Percentiles rank a stretch among this genome's conserved stretches.
phyloP scores from a whole-genome alignment of 2,888 invertebrate genomes.

The Gymnosoma rotundatum region DNA sequence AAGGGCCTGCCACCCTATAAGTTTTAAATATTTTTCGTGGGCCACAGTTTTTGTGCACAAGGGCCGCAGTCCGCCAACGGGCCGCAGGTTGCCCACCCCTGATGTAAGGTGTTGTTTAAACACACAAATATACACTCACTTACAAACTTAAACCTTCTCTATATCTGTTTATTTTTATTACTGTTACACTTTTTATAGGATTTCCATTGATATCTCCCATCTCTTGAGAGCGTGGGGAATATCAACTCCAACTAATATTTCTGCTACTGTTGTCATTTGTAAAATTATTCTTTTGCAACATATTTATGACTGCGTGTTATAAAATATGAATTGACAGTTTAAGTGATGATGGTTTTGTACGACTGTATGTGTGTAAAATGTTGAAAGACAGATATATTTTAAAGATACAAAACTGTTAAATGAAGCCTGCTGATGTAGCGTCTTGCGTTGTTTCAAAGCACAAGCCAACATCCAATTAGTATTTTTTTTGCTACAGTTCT shows the following conservation, averaged over 20 bases:
- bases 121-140: conserved; percentile 1
- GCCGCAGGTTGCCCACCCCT: no score
- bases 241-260: conserved; percentile 16
- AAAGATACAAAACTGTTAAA: conserved; percentile 51
- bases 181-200: conserved; percentile 54
- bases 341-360: conserved; percentile 72
- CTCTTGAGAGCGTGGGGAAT: not conserved
- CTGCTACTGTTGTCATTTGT: conserved; percentile 9
- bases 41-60: no score
- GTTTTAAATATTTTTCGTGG: no score
- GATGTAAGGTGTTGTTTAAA: conserved; percentile 57
- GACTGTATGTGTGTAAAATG: not conserved
- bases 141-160: not conserved
- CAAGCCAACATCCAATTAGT: conserved; percentile 78
- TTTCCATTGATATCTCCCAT: conserved; percentile 34
- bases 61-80: no score
- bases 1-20: no score
- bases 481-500: conserved; percentile 44
- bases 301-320: conserved; percentile 80
- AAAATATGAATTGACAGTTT: conserved; percentile 81
- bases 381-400: conserved; percentile 31
- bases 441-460: conserved; percentile 56
- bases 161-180: conserved; percentile 59
- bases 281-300: conserved; percentile 50
- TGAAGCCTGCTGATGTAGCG: conserved; percentile 54